Percentiles rank a stretch among this genome's conserved stretches.
These are phyloP conservation scores for Galeopterus variegatus DNA, from an alignment of 2,113 vertebrate species.

Conservation along the genomic window DNA sequence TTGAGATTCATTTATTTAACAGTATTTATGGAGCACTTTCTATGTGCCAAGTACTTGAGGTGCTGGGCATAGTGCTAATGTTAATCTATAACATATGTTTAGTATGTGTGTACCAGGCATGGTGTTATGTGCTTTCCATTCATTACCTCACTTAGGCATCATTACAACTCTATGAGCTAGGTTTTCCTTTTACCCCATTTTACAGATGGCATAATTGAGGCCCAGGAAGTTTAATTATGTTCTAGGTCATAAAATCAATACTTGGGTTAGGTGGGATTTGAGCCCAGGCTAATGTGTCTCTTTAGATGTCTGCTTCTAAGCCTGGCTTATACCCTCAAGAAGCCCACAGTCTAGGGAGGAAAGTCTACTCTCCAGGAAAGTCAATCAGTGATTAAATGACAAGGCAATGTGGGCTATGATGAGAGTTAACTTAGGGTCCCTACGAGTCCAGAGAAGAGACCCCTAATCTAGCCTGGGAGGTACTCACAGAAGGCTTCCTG, in stretches of 20 bases:
- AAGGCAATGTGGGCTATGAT: neutral
- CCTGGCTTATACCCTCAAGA: neutral
- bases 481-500: constrained; percentile 23
- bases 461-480: neutral
- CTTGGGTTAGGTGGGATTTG: neutral
- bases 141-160: neutral
- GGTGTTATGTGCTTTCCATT: neutral
- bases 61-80: neutral
- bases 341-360: neutral
- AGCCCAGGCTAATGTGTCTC: neutral
- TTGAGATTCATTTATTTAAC: constrained; percentile 47
- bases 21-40: neutral
- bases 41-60: neutral
- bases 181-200: constrained; percentile 21
- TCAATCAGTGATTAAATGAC: neutral
- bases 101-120: neutral
- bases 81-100: neutral
- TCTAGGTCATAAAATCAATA: neutral
- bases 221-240: neutral
- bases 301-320: neutral
- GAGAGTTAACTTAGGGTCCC: neutral
- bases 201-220: constrained; percentile 48
- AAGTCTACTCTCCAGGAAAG: neutral
- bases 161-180: neutral
- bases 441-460: neutral